phyloP scores from a whole-genome alignment of 2,888 invertebrate genomes.

The Asteroscopus sphinx region DNA sequence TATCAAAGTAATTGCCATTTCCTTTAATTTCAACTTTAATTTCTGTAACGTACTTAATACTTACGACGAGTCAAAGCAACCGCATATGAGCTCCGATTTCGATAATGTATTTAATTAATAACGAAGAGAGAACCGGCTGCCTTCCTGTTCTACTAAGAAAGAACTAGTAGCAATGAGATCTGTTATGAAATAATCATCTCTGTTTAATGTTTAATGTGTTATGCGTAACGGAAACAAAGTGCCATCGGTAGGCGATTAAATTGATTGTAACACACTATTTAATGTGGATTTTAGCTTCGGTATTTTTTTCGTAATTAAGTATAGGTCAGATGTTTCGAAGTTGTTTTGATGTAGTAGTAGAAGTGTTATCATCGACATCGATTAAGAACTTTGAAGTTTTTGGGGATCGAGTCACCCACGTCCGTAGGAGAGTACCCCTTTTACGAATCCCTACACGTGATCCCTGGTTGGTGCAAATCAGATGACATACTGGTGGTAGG shows the following conservation, averaged over 20 bases:
- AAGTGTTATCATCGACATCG: background rate
- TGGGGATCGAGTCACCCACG: no score
- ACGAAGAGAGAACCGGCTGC: conserved; percentile 67
- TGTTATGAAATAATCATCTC: conserved; percentile 70
- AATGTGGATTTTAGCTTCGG: conserved; percentile 47
- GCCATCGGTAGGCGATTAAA: conserved; percentile 46
- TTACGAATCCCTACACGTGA: no score
- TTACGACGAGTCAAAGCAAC: conserved; percentile 55
- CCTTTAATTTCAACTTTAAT: conserved; percentile 49
- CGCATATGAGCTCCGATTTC: conserved; percentile 58
- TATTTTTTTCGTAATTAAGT: conserved; percentile 23
- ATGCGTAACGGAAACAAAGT: conserved; percentile 57
- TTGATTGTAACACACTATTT: conserved; percentile 57
- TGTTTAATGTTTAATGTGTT: conserved; percentile 23
- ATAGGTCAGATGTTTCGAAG: conserved; percentile 11
- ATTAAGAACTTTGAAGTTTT: no score
- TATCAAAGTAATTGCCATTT: conserved; percentile 48
- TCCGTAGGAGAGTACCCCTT: no score
- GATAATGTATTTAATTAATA: conserved; percentile 76
- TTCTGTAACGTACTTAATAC: conserved; percentile 40
- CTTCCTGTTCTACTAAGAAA: conserved; percentile 72
- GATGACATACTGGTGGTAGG: no score
- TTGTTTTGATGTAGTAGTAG: conserved; percentile 3
- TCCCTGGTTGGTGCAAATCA: no score
- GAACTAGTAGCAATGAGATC: conserved; percentile 64